A percentile compares a stretch with the other conserved stretches of the same genome.
These are phyloP conservation scores for Pseudorasbora parva DNA, from an alignment of 2,113 vertebrate genomes.

Conservation along the genomic window DNA sequence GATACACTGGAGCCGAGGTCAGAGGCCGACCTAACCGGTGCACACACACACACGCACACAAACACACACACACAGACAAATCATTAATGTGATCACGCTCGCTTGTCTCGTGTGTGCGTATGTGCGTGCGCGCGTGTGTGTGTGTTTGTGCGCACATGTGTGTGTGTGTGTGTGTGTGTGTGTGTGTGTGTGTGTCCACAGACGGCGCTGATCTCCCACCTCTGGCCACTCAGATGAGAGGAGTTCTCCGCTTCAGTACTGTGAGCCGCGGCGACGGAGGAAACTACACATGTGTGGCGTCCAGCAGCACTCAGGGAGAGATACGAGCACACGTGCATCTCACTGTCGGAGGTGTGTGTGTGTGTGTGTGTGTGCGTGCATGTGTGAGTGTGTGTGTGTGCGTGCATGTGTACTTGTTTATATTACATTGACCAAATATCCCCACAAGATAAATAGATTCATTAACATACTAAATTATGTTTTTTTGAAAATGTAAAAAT, in stretches of 20 bases:
- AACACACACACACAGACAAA: no score
- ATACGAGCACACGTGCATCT: conserved; percentile 88
- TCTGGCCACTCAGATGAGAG: no score
- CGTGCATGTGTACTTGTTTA: conserved; percentile 24
- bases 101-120: no score
- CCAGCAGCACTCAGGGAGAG: conserved; percentile 90
- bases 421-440: no score
- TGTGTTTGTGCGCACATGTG: no score
- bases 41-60: no score
- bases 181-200: no score
- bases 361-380: conserved; percentile 23
- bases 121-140: no score
- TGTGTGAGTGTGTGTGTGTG: conserved; percentile 13
- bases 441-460: no score
- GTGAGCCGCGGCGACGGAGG: conserved; percentile 88
- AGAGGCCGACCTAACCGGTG: neutral
- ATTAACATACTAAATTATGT: no score
- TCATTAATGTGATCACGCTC: neutral
- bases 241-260: conserved; percentile 86
- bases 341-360: conserved; percentile 85
- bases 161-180: no score
- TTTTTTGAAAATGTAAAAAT: no score
- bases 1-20: conserved; percentile 94
- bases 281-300: conserved; percentile 93
- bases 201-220: conserved; percentile 89